A percentile compares a stretch with the other conserved stretches of the same genome.
These are phyloP conservation scores for Atta cephalotes DNA, from an alignment of 1,140 invertebrate genomes.

Conservation along the genomic window DNA sequence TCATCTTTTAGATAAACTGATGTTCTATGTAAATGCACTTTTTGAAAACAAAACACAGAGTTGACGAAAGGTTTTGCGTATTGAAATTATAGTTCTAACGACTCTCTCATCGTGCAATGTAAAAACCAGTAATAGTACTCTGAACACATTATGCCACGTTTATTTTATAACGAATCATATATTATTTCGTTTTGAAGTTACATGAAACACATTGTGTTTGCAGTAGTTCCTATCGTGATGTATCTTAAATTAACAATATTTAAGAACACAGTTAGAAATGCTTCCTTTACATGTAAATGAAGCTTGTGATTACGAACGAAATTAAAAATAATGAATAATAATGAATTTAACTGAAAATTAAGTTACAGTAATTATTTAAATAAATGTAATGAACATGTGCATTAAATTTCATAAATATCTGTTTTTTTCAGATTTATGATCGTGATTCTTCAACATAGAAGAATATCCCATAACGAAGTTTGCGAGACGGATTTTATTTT, in stretches of 20 bases:
- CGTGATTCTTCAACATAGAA: background rate
- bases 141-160: background rate
- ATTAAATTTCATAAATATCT: background rate
- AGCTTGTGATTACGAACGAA: no score
- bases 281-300: no score
- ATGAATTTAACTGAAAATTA: no score
- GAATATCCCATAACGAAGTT: background rate
- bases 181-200: constrained; percentile 24
- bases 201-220: background rate
- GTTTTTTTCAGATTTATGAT: constrained; percentile 34
- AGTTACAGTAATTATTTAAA: no score
- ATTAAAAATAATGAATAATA: no score
- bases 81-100: background rate
- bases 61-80: background rate
- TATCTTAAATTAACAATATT: background rate
- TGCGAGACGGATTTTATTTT: background rate
- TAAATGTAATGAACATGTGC: no score
- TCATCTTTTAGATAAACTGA: background rate
- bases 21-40: background rate
- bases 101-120: background rate
- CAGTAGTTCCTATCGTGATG: background rate
- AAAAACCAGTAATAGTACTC: background rate
- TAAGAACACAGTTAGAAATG: no score
- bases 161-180: background rate
- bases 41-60: background rate